A percentile compares a stretch with the other conserved stretches of the same genome.
phyloP scores from a whole-genome alignment of 2,797 vertebrate species.

The Propithecus perrieri region DNA sequence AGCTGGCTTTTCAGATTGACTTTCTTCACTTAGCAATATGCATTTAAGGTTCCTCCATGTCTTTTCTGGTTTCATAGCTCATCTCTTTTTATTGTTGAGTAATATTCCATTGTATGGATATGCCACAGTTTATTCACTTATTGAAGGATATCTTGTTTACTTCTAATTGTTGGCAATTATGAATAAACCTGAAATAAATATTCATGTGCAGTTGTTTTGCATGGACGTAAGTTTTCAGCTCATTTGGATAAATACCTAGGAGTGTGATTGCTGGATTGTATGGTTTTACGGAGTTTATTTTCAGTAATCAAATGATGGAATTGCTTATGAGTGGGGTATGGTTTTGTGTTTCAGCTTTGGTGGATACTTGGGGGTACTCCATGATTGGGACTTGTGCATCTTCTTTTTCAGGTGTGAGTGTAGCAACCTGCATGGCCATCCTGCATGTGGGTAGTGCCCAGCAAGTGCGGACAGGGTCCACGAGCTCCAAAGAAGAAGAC shows the following conservation, averaged over 20 bases:
- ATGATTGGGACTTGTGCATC: not conserved
- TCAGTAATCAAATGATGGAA: not conserved
- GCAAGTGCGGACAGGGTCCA: conserved; percentile 95
- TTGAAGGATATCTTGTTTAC: not conserved
- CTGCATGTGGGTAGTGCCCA: conserved; percentile 96
- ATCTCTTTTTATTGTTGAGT: not conserved
- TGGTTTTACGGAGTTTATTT: not conserved
- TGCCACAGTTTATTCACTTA: not conserved
- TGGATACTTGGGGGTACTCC: not conserved
- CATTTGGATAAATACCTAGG: not conserved
- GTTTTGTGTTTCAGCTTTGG: not conserved
- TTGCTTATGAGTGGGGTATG: not conserved
- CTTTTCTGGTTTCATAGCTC: not conserved
- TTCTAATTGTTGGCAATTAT: not conserved
- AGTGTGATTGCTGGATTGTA: not conserved
- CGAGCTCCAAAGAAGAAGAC: conserved; percentile 98
- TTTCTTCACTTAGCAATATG: not conserved
- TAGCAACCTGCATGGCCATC: conserved; percentile 99
- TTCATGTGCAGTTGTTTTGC: not conserved
- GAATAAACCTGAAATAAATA: not conserved
- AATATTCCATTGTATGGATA: not conserved
- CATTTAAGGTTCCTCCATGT: not conserved
- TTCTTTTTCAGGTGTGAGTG: conserved; percentile 93
- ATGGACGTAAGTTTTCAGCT: not conserved
- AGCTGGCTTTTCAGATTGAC: not conserved